Conservation (phyloP, 2,113 vertebrate genomes). For the Epinephelus cyanopodus region DNA sequence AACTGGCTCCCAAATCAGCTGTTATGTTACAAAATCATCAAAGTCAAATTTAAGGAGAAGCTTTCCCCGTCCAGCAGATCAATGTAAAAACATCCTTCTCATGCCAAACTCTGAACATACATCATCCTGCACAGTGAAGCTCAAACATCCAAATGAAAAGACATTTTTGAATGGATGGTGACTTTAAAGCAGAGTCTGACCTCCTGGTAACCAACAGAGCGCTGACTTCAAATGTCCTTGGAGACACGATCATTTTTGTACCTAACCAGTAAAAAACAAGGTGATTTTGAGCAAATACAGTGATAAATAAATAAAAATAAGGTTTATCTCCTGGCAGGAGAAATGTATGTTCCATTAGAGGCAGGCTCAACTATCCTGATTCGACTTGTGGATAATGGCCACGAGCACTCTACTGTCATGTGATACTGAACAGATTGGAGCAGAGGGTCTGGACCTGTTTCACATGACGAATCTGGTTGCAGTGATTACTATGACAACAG, state of each 20-base stretch:
- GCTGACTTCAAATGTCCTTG: not conserved
- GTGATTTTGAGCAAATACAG: not conserved
- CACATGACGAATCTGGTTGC: constrained; percentile 28
- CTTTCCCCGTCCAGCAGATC: too few species aligned
- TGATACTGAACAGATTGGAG: constrained; percentile 26
- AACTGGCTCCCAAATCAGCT: too few species aligned
- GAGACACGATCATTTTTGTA: not conserved
- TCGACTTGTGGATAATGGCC: constrained; percentile 32
- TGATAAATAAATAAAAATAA: constrained; percentile 17
- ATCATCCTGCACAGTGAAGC: not conserved
- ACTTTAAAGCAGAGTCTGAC: not conserved
- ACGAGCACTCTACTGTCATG: constrained; percentile 40
- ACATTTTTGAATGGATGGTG: not conserved
- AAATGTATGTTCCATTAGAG: constrained; percentile 26
- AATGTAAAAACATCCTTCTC: not conserved
- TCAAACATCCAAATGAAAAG: not conserved
- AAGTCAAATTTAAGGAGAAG: too few species aligned
- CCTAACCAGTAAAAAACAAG: not conserved
- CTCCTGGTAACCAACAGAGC: not conserved
- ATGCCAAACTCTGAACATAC: not conserved
- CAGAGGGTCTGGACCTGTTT: constrained; percentile 31
- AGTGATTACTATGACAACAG: constrained; percentile 42
- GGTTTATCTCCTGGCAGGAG: constrained; percentile 8
- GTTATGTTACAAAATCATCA: too few species aligned
- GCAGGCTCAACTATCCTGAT: constrained; percentile 26